Conservation (phyloP, 35 echinoderm and acorn worm genomes). For the Strongylocentrotus purpuratus region DNA sequence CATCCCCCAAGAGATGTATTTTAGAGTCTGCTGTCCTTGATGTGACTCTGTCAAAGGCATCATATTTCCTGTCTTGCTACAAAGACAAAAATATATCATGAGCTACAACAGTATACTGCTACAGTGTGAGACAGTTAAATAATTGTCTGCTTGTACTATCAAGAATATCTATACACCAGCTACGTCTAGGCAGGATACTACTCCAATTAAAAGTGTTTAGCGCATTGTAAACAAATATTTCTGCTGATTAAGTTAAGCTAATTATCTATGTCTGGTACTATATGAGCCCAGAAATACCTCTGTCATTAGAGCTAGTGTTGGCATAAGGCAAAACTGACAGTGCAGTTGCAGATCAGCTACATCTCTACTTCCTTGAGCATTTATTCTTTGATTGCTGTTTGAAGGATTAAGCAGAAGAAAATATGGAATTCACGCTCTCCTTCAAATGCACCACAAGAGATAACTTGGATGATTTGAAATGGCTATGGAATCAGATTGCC, state of each 20-base stretch:
- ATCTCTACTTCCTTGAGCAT: not conserved
- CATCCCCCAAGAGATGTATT: too few species aligned
- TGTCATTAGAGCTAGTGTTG: not conserved
- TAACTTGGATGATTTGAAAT: not conserved
- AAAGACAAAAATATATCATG: not conserved
- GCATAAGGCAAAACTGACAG: too few species aligned
- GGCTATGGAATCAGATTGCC: not conserved
- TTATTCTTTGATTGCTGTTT: not conserved
- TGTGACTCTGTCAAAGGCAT: not conserved
- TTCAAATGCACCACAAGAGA: not conserved
- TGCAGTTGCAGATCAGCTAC: not conserved
- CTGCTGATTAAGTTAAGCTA: not conserved
- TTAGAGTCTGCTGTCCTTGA: not conserved
- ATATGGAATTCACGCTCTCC: not conserved
- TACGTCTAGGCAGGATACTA: not conserved
- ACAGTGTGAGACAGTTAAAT: not conserved
- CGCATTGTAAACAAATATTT: not conserved
- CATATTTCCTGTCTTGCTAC: not conserved
- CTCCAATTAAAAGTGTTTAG: not conserved
- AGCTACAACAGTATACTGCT: not conserved
- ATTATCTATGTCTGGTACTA: not conserved
- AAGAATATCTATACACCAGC: not conserved
- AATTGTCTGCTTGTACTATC: not conserved
- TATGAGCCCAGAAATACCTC: not conserved
- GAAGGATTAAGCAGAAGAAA: not conserved